Base-by-base conservation (phyloP, 2,797 vertebrate species). In the Clarias pachynema region DNA sequence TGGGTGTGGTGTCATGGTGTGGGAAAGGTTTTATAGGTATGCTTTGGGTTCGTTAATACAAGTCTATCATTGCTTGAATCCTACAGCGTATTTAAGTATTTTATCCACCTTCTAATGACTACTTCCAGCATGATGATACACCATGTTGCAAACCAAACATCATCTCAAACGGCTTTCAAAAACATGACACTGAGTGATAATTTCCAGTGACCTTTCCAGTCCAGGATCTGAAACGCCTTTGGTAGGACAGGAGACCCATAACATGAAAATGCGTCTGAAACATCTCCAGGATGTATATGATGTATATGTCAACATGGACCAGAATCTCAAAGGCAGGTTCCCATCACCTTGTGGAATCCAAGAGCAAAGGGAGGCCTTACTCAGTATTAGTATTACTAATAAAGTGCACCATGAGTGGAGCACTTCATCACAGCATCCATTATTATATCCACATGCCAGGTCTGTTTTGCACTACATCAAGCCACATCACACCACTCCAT, bases 1-100 rank as follows among this genome's bases (percentile, higher is more conserved):
- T 75, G 73, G 73, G 53, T 44, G 44, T 74, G 44, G 72, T 53
- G n/a, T 74, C 16, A 56, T 26, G 49, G 16, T 75, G 49, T 75
- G 49, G 15, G 49, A 8, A 20, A 75, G 29, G 16, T 56, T 75
- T 75, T 31, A 49, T 53, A 29, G n/a, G 72, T 1, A 70, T 10
- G 40, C 20, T 49, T 12, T 72, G 12, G 10, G 12, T 4, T 9
- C 0, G 4, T 31, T 34, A 34, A 77, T 22, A 57, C 16, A 18
- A 60, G 59, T 60, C 31, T 1, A 29, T 10, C 72, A 18, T 59
- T 20, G 12, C 49, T 29, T 29, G 44, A 74, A 53, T 26, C 2
- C 14, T 12, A 34, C 34, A 1, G 66, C 8, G 18, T 70, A 14
- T 44, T 40, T 70, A 22, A 24, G 60, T n/a, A 24, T 37, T 59